These are phyloP conservation scores for Diploptera punctata DNA, from an alignment of 2,888 invertebrate genomes.

Conservation along the genomic window DNA sequence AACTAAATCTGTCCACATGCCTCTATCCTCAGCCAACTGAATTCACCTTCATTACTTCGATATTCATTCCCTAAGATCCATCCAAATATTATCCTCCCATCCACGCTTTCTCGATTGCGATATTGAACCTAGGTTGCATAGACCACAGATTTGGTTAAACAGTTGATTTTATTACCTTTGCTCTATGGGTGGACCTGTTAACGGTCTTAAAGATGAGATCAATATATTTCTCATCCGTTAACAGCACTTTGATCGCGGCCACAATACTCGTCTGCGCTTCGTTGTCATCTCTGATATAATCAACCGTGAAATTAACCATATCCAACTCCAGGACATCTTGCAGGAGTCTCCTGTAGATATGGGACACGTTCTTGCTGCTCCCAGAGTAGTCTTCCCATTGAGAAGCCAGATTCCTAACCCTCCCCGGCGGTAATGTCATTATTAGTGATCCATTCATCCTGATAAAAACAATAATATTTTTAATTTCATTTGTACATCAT, in stretches of 20 bases:
- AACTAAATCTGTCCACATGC: too few species aligned
- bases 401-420: background rate
- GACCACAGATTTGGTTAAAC: too few species aligned
- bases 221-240: background rate
- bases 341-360: background rate
- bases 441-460: background rate
- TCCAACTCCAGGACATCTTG: background rate
- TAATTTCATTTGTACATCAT: too few species aligned
- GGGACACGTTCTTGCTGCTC: background rate
- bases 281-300: background rate
- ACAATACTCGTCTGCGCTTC: background rate
- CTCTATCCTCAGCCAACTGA: too few species aligned
- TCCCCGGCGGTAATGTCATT: background rate
- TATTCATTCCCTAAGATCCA: too few species aligned
- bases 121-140: too few species aligned
- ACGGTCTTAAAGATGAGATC: conserved; percentile 17
- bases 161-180: conserved; percentile 10
- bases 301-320: background rate
- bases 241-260: background rate
- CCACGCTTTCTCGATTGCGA: background rate
- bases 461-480: background rate
- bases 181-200: background rate
- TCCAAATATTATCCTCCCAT: background rate
- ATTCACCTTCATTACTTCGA: too few species aligned
- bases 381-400: background rate